Evolutionary conservation across 2,113 vertebrate species (phyloP).

Genomic region (Aphelocoma coerulescens): DNA sequence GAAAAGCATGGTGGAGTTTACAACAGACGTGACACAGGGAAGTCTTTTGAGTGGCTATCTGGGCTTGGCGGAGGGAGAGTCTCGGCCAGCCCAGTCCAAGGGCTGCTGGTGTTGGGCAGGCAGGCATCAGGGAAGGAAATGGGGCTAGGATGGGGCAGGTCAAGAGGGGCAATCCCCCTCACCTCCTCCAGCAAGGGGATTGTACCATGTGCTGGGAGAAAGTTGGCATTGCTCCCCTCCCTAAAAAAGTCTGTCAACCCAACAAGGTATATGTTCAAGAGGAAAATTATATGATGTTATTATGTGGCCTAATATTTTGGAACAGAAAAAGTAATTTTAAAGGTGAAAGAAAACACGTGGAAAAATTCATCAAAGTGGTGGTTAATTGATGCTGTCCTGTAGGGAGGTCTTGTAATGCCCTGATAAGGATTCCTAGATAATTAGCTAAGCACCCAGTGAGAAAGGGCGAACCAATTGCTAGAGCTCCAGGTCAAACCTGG

Average conservation of each 20-base stretch:
- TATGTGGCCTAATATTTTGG: not conserved
- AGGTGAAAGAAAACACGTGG: not conserved
- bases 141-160: not conserved
- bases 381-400: not conserved
- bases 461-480: not conserved
- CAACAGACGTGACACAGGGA: slow-evolving; percentile 43
- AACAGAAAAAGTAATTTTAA: not conserved
- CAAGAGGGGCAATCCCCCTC: not conserved
- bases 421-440: not conserved
- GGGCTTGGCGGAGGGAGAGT: not conserved
- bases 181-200: not conserved
- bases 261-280: not conserved
- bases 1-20: slow-evolving; percentile 58
- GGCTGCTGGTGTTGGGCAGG: not conserved
- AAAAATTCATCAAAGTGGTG: not conserved
- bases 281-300: not conserved
- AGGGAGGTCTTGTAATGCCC: not conserved
- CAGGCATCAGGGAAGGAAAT: not conserved
- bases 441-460: not conserved
- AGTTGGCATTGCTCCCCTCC: not conserved
- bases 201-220: not conserved
- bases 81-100: not conserved
- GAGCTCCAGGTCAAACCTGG: not conserved
- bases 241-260: not conserved
- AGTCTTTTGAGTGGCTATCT: slow-evolving; percentile 27